phyloP scores from a whole-genome alignment of 2,888 invertebrate species.

The Bibio marci region DNA sequence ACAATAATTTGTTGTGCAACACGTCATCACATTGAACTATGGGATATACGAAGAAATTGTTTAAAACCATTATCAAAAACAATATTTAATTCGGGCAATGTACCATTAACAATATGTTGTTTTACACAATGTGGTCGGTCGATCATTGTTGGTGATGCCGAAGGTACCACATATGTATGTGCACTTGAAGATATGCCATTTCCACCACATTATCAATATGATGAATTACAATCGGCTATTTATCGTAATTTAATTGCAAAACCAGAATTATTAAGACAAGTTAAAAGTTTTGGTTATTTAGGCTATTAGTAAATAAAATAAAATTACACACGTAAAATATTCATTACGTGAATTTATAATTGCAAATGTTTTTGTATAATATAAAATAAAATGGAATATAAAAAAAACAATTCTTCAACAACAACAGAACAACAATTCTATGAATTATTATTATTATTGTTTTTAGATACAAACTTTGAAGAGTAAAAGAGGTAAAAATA shows the following conservation, averaged over 20 bases:
- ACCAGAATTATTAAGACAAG: slow-evolving; percentile 39
- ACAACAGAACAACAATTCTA: no score
- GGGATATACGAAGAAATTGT: slow-evolving; percentile 61
- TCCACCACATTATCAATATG: slow-evolving; percentile 47
- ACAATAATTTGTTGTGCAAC: slow-evolving; percentile 54
- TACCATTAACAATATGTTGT: slow-evolving; percentile 33
- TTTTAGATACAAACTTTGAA: no score
- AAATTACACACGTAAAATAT: no score
- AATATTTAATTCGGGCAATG: neutral
- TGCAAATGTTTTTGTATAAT: no score
- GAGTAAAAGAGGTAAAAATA: no score
- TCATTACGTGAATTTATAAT: neutral
- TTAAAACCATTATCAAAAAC: slow-evolving; percentile 34
- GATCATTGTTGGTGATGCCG: slow-evolving; percentile 47
- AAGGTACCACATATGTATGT: slow-evolving; percentile 48
- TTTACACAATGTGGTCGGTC: slow-evolving; percentile 53
- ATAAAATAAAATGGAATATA: no score
- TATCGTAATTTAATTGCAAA: slow-evolving; percentile 43
- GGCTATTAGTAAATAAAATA: slow-evolving; percentile 6
- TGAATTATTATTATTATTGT: no score
- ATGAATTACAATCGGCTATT: slow-evolving; percentile 44
- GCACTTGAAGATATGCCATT: slow-evolving; percentile 60
- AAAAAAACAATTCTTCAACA: no score
- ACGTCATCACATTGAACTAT: slow-evolving; percentile 48
- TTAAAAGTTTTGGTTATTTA: slow-evolving; percentile 35